phyloP scores from a whole-genome alignment of 2,888 invertebrate species.

The Plemyria rubiginata region DNA sequence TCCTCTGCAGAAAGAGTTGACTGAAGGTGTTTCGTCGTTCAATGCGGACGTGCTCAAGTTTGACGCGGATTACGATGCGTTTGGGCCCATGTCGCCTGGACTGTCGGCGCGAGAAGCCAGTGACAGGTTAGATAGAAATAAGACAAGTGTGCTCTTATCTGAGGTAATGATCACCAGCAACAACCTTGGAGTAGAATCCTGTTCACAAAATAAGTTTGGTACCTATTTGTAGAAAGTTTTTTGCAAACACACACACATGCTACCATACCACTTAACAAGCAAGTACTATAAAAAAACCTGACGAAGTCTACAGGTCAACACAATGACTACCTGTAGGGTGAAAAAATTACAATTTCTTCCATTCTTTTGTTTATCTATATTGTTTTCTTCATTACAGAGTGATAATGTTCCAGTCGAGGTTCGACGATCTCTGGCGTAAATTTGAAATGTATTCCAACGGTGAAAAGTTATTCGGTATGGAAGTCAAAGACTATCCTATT shows the following conservation, averaged over 20 bases:
- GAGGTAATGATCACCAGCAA: neutral
- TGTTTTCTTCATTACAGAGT: constrained; percentile 72
- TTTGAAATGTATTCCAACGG: constrained; percentile 93
- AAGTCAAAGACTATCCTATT: constrained; percentile 92
- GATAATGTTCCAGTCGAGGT: constrained; percentile 90
- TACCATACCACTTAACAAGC: too few species aligned
- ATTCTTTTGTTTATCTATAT: too few species aligned
- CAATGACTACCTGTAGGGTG: too few species aligned
- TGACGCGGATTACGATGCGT: constrained; percentile 89
- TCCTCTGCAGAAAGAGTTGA: constrained; percentile 89
- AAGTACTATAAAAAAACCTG: too few species aligned
- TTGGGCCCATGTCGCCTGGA: constrained; percentile 94
- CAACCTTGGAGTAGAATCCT: neutral
- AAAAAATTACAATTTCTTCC: too few species aligned
- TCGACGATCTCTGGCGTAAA: constrained; percentile 93
- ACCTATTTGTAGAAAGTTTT: too few species aligned
- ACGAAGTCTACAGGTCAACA: too few species aligned
- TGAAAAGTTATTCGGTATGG: constrained; percentile 93
- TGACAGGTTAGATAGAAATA: constrained; percentile 90
- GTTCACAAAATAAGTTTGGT: too few species aligned
- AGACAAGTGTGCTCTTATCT: too few species aligned
- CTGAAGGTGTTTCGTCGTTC: constrained; percentile 88
- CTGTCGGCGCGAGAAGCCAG: constrained; percentile 94
- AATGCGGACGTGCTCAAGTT: constrained; percentile 87
- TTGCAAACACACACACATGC: too few species aligned